Evolutionary conservation across 1,140 invertebrate genomes (phyloP), one percentile per base, ranked within the genome.

Genomic region (Pygmarrhopalites habei): DNA sequence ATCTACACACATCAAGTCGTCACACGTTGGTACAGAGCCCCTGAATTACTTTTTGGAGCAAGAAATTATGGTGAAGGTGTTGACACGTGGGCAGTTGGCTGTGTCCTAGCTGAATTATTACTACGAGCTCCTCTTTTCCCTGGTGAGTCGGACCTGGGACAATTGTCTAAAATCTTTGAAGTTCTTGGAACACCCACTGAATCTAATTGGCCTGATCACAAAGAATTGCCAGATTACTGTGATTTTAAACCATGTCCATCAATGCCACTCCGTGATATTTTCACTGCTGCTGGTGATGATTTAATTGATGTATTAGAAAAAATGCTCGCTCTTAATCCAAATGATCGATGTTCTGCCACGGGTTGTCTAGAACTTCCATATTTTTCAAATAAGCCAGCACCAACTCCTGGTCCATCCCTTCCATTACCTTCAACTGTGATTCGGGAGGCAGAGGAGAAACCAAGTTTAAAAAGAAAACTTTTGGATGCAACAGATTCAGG

Each of bases 31-130:
- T 92, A 92, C 73, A 82, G 93, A 74, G 84, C 89, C 44, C 96
- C 97, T 17, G 97, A 99, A 77, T 77, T 99, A 14, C 79, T 99
- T 15, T 98, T 92, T 80, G 97, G 96, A 44, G 91, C 95, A 1
- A 81, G 90, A 51, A 87, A 92, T 74, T 99, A 99, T 79, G 89
- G 92, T 10, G 89, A 87, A 56, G 92, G 91, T 5, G 87, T 99
- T n/a, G 97, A 99, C 73, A 95, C 98, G 80, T 99, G 96, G 96
- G 94, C 96, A 17, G 83, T 95, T 14, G 96, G 96, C 5, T 99
- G 97, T 76, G 99, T 99, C 74, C 74, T 99, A 64, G 96, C 93
- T 1, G 97, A 99, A 79, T 78, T 99, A 17, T 77, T 99, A 53
- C 79, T 98, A 14, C 79, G 95, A 71, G 85, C 88, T 15, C 95